Conservation (phyloP, 2,797 vertebrate genomes). For the Megaceryle alcyon region DNA sequence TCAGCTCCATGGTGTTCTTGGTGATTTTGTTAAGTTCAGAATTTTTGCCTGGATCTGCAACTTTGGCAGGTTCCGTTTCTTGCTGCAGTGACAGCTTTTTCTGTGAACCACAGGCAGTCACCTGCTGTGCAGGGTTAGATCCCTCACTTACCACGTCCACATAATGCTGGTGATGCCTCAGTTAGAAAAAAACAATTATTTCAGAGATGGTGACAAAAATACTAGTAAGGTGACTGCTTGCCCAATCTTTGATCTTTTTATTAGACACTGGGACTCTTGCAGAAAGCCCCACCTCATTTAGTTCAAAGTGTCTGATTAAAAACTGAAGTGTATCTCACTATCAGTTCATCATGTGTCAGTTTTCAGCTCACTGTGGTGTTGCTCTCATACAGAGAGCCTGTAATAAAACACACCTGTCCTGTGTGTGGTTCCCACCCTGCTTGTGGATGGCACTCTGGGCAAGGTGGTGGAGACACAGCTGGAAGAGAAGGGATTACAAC, state of each 20-base stretch:
- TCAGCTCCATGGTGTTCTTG: neutral
- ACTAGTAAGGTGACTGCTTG: neutral
- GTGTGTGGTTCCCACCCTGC: fast-evolving
- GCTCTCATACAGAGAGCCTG: fast-evolving
- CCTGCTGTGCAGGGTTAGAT: neutral
- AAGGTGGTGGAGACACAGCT: neutral
- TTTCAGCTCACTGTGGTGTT: neutral
- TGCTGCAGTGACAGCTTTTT: neutral
- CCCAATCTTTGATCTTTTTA: neutral
- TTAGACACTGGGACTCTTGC: neutral
- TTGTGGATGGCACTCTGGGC: fast-evolving
- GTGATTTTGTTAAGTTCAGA: neutral
- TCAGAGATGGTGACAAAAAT: neutral
- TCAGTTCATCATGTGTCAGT: neutral
- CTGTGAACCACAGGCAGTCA: neutral
- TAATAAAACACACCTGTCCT: neutral
- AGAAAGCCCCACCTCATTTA: neutral
- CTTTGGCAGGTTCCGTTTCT: neutral
- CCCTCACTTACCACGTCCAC: neutral
- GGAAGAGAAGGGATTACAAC: neutral
- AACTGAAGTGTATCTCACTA: neutral
- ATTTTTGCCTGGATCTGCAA: neutral
- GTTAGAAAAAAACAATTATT: neutral
- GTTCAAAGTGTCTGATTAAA: neutral
- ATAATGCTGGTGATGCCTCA: neutral